Evolutionary conservation across 2,797 vertebrate species (phyloP), one percentile per base, ranked within the genome.

Genomic region (Channa striata): DNA sequence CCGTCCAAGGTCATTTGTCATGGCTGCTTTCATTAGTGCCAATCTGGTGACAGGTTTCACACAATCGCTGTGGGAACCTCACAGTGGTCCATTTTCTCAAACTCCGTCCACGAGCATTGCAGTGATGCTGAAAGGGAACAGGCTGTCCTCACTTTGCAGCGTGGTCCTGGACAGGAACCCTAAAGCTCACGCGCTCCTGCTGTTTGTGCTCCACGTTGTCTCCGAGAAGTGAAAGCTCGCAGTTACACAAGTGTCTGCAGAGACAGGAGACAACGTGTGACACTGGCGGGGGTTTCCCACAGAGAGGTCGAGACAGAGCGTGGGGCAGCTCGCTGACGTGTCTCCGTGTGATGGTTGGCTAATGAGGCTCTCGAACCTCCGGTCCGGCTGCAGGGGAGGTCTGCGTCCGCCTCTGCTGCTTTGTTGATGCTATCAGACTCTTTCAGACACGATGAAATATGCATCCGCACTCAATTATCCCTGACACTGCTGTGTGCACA

Each of bases 361-460:
- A 85, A 87, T 74, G 77, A 85, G 72, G 59, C 61, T 57, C 50
- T 58, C 20, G 25, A 19, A 58, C 77, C 63, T 49, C 12, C 23
- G 19, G 81, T 23, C 44, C 59, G 16, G 66, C 79, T 80, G 47
- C 59, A 72, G 66, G 75, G 59, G 20, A 20, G 25, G 30, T 44
- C 59, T 36, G 53, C 49, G 63, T 50, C 62, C 16, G 36, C 36
- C 40, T 23, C 34, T 65, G 30, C 43, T 57, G 56, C 36, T 72
- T 65, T 69, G 61, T 48, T 80, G 74, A 72, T 78, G 70, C 65
- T 70, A 51, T 74, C 74, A 68, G 57, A 50, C 74, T 57, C 66
- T 49, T 44, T 68, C 49, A 63, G 46, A 67, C 48, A 9, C 21
- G 8, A 74, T 54, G 42, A 74, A 71, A 63, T 66, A 53, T 60